Percentiles rank a stretch among this genome's conserved stretches.
These are phyloP conservation scores for Yponomeuta evonymella DNA, from an alignment of 2,888 invertebrate species.

Conservation along the genomic window DNA sequence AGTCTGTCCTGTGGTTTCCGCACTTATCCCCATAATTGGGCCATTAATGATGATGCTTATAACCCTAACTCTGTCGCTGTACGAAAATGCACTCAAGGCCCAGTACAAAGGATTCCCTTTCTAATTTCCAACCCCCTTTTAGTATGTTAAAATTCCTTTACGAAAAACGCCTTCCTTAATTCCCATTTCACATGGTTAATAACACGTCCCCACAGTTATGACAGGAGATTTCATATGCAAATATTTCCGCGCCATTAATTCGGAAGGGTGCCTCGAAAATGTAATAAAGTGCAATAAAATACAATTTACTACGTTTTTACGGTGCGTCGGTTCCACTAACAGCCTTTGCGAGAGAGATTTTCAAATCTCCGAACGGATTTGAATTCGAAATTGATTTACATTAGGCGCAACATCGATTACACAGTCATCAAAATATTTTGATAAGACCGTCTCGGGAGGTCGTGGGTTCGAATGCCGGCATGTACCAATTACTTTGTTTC, in stretches of 20 bases:
- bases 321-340: conserved; percentile 38
- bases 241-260: conserved; percentile 51
- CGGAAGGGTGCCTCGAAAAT: conserved; percentile 35
- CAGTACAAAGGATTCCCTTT: neutral
- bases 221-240: conserved; percentile 49
- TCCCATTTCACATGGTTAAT: neutral
- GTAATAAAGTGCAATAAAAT: conserved; percentile 66
- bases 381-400: neutral
- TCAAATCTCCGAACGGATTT: neutral
- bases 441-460: neutral
- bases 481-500: too few relatives aligned
- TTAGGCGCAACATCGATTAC: neutral
- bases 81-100: too few relatives aligned
- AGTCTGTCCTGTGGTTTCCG: too few relatives aligned
- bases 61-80: too few relatives aligned
- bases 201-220: neutral
- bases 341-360: conserved; percentile 19
- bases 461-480: neutral
- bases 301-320: conserved; percentile 62
- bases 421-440: too few relatives aligned
- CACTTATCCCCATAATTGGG: too few relatives aligned
- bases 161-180: neutral
- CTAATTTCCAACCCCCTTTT: neutral
- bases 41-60: too few relatives aligned
- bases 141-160: neutral